A percentile compares a stretch with the other conserved stretches of the same genome.
Conservation (phyloP, 1,140 invertebrate genomes). For the Bombus turneri region DNA sequence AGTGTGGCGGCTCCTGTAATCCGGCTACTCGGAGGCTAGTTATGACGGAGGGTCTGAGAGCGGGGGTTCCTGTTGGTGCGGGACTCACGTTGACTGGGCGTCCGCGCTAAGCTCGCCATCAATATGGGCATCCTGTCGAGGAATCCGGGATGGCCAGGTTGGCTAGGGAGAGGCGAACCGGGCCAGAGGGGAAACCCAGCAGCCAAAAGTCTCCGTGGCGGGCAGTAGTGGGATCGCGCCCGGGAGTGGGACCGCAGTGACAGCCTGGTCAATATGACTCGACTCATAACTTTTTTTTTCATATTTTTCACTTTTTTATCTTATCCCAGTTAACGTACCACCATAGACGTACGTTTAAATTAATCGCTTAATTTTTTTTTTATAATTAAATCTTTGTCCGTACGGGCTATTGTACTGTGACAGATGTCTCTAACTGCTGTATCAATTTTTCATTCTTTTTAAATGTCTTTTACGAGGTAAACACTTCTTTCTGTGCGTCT, state of each 20-base stretch:
- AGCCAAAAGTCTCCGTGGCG: slow-evolving; percentile 98
- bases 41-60: slow-evolving; percentile 92
- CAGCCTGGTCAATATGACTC: slow-evolving; percentile 94
- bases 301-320: slow-evolving; percentile 63
- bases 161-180: slow-evolving; percentile 96
- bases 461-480: neutral
- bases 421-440: neutral
- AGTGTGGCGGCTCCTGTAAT: slow-evolving; percentile 96
- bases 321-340: neutral
- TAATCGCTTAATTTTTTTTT: neutral
- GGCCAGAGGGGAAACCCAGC: slow-evolving; percentile 98
- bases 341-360: too few relatives aligned
- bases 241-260: slow-evolving; percentile 92
- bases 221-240: slow-evolving; percentile 98
- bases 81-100: slow-evolving; percentile 90
- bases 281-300: slow-evolving; percentile 89
- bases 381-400: neutral
- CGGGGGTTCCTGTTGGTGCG: slow-evolving; percentile 87
- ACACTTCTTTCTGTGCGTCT: neutral
- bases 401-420: too few relatives aligned
- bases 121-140: slow-evolving; percentile 92
- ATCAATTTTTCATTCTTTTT: neutral
- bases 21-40: slow-evolving; percentile 95
- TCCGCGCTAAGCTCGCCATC: slow-evolving; percentile 95
- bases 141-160: slow-evolving; percentile 93